Conservation (phyloP, 2,888 invertebrate genomes). For the Plemyria rubiginata region DNA sequence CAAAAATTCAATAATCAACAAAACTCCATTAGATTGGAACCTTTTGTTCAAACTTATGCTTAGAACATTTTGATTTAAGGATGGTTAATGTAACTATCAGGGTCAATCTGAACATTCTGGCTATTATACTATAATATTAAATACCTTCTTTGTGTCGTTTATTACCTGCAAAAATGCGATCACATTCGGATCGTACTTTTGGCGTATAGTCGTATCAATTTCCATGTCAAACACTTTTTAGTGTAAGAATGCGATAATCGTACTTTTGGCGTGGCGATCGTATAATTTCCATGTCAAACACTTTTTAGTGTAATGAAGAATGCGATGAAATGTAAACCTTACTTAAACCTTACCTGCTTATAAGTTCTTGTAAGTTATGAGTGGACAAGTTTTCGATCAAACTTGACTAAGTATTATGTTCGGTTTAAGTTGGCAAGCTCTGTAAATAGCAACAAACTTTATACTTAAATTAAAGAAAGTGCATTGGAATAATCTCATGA, state of each 20-base stretch:
- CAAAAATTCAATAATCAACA: slow-evolving; percentile 61
- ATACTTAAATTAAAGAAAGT: slow-evolving; percentile 51
- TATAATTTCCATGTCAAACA: neutral
- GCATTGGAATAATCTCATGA: slow-evolving; percentile 42
- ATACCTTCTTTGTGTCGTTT: too few species aligned
- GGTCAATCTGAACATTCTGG: neutral
- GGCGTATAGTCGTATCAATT: neutral
- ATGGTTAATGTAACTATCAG: slow-evolving; percentile 15
- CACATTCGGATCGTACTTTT: too few species aligned
- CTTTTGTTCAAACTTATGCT: slow-evolving; percentile 41
- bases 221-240: neutral
- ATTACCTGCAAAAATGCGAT: too few species aligned
- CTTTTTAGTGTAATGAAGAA: neutral
- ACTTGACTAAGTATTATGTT: slow-evolving; percentile 50
- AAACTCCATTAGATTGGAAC: slow-evolving; percentile 40
- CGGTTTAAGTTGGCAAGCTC: slow-evolving; percentile 52
- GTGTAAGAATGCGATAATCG: slow-evolving; percentile 4
- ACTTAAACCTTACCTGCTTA: slow-evolving; percentile 23
- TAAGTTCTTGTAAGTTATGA: slow-evolving; percentile 41
- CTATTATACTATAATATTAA: too few species aligned
- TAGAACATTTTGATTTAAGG: slow-evolving; percentile 25
- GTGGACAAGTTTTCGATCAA: slow-evolving; percentile 53
- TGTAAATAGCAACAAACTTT: slow-evolving; percentile 55
- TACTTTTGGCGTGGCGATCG: neutral
- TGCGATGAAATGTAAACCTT: slow-evolving; percentile 4